Evolutionary conservation across 2,888 invertebrate genomes (phyloP), one percentile per base, ranked within the genome.

Genomic region (Anorthoa munda): DNA sequence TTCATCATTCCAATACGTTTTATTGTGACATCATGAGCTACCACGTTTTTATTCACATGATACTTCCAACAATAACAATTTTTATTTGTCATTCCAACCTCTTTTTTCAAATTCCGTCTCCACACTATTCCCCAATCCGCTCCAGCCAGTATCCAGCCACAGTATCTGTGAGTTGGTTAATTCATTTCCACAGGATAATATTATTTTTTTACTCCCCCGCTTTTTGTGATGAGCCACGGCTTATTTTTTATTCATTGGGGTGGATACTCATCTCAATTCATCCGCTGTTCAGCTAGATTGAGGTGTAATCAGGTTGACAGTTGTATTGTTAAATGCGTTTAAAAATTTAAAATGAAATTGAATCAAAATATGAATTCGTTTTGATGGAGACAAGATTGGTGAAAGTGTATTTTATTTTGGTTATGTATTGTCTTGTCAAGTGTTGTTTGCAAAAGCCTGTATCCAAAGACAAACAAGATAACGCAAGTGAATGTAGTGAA

Each of bases 141-240:
- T 84, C 82, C 83, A 85, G 79, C 77, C 84, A 86, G 85, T 89
- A 91, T 90, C 91, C 90, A 84, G 87, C 89, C 91, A 70, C 76
- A 92, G 94, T 95, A 95, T 96, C 95, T 93, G 92, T 89, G 93
- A 93, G 93, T 93, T 94, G 93, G 94, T 96, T 96, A 96, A 96
- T 96, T 96, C 96, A 96, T 96, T 96, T 96, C 95, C 95, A 95
- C 94, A 87, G 96, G 96, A 96, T 96, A 96, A 96, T 96, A 96
- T 96, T 96, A 96, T 96, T 96, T 96, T 96, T 96, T 96, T 96
- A 94, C 95, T 94, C 94, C 95, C 95, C 90, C 91, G 89, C 90
- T 95, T 95, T 94, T 93, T 93, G 92, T 93, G 93, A 93, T 94
- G 91, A 94, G 94, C 92, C 93, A 89, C 88, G 89, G 94, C 94